Base-by-base conservation (phyloP, 2,888 invertebrate species). In the Digitonthophagus gazella region DNA sequence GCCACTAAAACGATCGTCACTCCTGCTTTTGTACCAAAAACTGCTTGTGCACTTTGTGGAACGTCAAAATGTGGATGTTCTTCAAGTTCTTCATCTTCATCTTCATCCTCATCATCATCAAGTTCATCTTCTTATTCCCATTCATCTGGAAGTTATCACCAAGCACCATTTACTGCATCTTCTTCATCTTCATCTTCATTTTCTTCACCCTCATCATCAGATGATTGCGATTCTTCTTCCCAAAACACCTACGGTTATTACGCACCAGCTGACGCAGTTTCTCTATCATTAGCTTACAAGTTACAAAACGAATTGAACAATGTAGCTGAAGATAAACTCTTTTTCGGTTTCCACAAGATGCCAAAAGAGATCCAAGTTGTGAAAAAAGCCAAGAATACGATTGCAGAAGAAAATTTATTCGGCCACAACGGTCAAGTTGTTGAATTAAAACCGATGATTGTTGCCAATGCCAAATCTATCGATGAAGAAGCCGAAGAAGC, bases 341-440 rank as follows among this genome's bases (percentile, higher is more conserved):
- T 84, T 2, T 88, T 84, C 72, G 88, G 88, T 1, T 87, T 85
- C 70, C 80, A 81, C 6, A 83, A 82, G 14, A 69, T 82, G 11
- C 88, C 88, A 0, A 75, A 80, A 14, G 84, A 87, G 65, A 77
- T 79, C 0, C 77, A 79, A 16, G 75, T 77, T 15, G 58, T 67
- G 18, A 67, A 69, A 72, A 71, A 75, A 58, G 61, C 66, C 58
- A 72, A 69, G 18, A 76, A 75, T 6, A 80, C 83, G 19, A 80
- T 87, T 16, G 83, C 85, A 1, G 87, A 87, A 75, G 80, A 85
- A 72, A 83, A 83, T 69, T 79, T 87, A 2, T 83, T 82, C 71
- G 80, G 79, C n/a, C 75, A 86, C n/a, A 86, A 86, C 58, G 85
- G 82, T 20, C 83, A 85, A 58, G 80, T 87, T 5, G 84, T 87